Conservation (phyloP, 2,113 vertebrate genomes). For the Chinchilla lanigera region DNA sequence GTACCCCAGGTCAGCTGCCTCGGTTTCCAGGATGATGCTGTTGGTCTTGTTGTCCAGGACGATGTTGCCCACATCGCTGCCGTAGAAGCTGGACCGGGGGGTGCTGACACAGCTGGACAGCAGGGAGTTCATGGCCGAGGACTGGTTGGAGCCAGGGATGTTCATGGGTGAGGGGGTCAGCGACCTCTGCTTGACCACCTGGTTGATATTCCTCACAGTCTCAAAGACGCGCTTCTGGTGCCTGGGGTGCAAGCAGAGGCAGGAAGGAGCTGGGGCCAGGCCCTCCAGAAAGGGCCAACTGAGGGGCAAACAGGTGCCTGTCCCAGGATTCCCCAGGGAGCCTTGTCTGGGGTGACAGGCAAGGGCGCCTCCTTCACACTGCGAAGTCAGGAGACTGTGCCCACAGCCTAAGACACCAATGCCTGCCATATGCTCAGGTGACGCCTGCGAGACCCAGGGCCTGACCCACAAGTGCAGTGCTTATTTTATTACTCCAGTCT, state of each 20-base stretch:
- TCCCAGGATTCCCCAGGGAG: background rate
- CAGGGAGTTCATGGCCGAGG: slow-evolving; percentile 94
- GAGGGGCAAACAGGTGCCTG: too few relatives aligned
- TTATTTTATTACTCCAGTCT: background rate
- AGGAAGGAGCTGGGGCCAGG: too few relatives aligned
- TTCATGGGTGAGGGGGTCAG: slow-evolving; percentile 95
- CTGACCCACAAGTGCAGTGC: background rate
- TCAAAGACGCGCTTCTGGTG: slow-evolving; percentile 97
- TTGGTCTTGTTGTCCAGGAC: slow-evolving; percentile 94
- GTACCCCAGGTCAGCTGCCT: slow-evolving; percentile 89
- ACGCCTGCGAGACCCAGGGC: background rate
- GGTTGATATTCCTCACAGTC: slow-evolving; percentile 96
- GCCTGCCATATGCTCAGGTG: accelerated
- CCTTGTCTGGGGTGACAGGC: background rate
- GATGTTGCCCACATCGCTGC: slow-evolving; percentile 91
- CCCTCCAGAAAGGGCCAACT: background rate
- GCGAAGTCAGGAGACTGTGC: background rate
- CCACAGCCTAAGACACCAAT: background rate
- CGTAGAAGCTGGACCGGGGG: slow-evolving; percentile 93
- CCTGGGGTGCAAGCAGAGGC: slow-evolving; percentile 77
- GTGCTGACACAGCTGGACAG: slow-evolving; percentile 96
- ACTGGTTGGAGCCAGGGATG: slow-evolving; percentile 98
- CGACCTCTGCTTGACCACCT: slow-evolving; percentile 95
- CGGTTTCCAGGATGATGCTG: slow-evolving; percentile 92
- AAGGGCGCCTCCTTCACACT: background rate